These are phyloP conservation scores for Hybos culiciformis DNA, from an alignment of 2,888 invertebrate genomes.

Conservation along the genomic window DNA sequence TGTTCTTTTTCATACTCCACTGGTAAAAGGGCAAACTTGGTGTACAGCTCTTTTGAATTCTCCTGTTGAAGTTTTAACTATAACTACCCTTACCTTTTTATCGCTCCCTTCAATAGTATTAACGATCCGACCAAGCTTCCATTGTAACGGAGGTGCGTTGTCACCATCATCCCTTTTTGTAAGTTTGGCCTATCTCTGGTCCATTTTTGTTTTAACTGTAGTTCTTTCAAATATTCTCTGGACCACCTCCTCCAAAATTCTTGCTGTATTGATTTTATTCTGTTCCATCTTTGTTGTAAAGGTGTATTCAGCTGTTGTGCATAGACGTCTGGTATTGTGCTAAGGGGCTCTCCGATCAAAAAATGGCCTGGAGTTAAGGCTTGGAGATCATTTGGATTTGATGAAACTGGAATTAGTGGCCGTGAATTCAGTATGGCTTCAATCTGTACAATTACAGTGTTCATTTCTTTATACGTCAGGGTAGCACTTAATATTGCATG, in stretches of 20 bases:
- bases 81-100: not conserved
- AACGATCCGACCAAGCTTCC: not conserved
- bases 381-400: slow-evolving; percentile 14
- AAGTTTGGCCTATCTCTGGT: not conserved
- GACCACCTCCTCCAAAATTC: not conserved
- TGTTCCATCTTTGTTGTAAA: no score
- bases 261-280: not conserved
- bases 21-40: not conserved
- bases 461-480: slow-evolving; percentile 12
- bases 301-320: not conserved
- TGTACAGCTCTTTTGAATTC: not conserved
- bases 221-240: not conserved
- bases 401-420: slow-evolving; percentile 13
- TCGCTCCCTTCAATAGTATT: not conserved
- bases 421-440: slow-evolving; percentile 18
- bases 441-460: slow-evolving; percentile 14
- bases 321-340: not conserved
- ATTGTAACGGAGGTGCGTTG: not conserved
- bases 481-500: slow-evolving; percentile 10
- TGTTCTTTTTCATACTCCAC: no score
- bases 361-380: not conserved
- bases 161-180: not conserved
- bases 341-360: not conserved
- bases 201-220: not conserved
- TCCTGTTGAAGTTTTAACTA: not conserved